Evolutionary conservation across 2,797 vertebrate species (phyloP), one percentile per base, ranked within the genome.

Genomic region (Melanotaenia parkinsoni): DNA sequence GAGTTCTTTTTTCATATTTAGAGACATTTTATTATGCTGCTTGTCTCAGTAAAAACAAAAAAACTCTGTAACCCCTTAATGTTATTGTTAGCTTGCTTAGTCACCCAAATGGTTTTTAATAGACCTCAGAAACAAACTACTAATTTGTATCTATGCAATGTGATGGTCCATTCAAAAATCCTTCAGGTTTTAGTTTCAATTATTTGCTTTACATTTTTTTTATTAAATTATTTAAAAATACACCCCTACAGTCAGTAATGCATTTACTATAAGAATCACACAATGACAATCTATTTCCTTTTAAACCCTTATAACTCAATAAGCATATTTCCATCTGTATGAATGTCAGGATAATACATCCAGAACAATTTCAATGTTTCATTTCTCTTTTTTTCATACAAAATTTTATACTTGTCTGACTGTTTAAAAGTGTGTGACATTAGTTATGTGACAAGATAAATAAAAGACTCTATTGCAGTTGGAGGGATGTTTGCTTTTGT

Each of bases 1-100:
- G 71, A 35, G 14, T 70, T 77, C 18, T 70, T 83, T 70, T 76
- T 79, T 77, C 54, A 74, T 74, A 85, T 89, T 77, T 75, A 74
- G 70, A 88, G 86, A 89, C 84, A 86, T 77, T 82, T 30, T 30
- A 30, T 30, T 30, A 30, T 88, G 79, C 58, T 32, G 80, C 63
- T 61, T 73, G 74, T 89, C 88, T 80, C 83, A 72, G 56, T 87
- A 83, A 91, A 80, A 77, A 85, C 80, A 78, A 73, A 43, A 70
- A 60, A 68, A 75, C 68, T 83, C 64, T 74, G 63, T 28, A 60
- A 60, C 60, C 72, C 73, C 50, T 24, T 13, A 58, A 51, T 51
- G 63, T 58, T 60, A 72, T 67, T 58, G 56, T 75, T 84, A 60
- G 51, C 70, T 78, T 77, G 79, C 76, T 86, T 84, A 89, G 83